A percentile compares a stretch with the other conserved stretches of the same genome.
Evolutionary conservation across 2,797 vertebrate genomes (phyloP).

Genomic region (Lateolabrax maculatus): DNA sequence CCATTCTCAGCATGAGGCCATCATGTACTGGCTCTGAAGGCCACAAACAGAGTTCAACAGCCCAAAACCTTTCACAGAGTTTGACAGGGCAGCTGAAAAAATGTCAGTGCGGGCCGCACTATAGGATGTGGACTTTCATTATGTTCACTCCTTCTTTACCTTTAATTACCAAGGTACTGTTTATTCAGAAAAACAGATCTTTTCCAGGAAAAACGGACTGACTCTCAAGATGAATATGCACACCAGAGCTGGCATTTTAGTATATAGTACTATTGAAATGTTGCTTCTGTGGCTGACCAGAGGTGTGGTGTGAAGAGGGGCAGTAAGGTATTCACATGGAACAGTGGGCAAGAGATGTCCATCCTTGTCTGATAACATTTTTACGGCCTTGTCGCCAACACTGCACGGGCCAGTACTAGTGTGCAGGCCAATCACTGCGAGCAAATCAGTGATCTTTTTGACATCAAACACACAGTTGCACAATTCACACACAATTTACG

Average conservation of each 20-base stretch:
- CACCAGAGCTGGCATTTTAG: background rate
- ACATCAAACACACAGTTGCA: too few species aligned
- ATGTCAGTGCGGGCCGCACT: background rate
- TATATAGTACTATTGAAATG: too few species aligned
- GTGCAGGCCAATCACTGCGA: background rate
- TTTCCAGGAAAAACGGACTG: background rate
- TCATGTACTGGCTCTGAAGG: background rate
- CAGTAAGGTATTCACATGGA: too few species aligned
- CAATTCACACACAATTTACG: background rate
- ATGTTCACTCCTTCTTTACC: background rate
- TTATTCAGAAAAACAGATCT: background rate
- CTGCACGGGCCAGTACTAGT: background rate
- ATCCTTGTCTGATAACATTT: background rate
- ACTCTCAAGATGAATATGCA: background rate
- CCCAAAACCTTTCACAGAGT: background rate
- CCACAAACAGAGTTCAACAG: background rate
- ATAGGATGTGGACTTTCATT: background rate
- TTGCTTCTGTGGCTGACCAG: background rate
- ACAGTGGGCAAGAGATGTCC: background rate
- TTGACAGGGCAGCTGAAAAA: slow-evolving; percentile 1
- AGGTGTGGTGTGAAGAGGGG: background rate
- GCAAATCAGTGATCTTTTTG: background rate
- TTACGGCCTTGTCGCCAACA: background rate
- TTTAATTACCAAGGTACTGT: background rate
- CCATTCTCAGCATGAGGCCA: slow-evolving; percentile 25